Base-by-base conservation (phyloP, 2,888 invertebrate genomes). In the Caenorhabditis sp. region DNA sequence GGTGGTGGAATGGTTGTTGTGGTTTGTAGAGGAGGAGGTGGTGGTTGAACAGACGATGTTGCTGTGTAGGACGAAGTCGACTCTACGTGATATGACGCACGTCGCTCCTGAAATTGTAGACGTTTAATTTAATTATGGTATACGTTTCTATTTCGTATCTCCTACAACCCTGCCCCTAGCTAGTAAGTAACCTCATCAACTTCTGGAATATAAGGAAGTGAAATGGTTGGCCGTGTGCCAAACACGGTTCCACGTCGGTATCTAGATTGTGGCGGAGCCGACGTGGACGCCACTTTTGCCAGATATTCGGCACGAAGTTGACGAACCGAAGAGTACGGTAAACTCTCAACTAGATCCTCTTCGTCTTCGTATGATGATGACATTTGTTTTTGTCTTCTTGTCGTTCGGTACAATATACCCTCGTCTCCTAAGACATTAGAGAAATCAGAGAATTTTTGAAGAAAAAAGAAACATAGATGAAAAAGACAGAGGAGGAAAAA, bases 151-250 rank as follows among this genome's bases (percentile, higher is more conserved):
- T n/a, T n/a, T n/a, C n/a, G n/a, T n/a, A n/a, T n/a, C n/a, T n/a
- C n/a, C n/a, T n/a, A n/a, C n/a, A n/a, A n/a, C n/a, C 23, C 17
- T 14, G 56, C 38, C 3, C 23, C 14, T 27, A 36, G 36, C 21
- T 53, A n/a, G 20, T 27, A 23, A n/a, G n/a, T n/a, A 60, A 72
- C 76, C 74, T 80, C 80, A 60, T 80, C 80, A 61, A 70, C 78
- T 73, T 82, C 82, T 49, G 80, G 79, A 75, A 82, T 82, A 67
- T 82, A 76, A n/a, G 82, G 82, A 43, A 82, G 69, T 25, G 79
- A 79, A 59, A 70, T 74, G 36, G 82, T 79, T 21, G 68, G 63
- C 36, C 73, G 52, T 17, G 68, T 56, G 31, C 77, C 80, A 50
- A 80, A 68, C 8, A 67, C 59, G 21, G 74, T 67, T 10, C 69